Evolutionary conservation across 2,797 vertebrate genomes (phyloP).

Genomic region (Fistularia tabacaria): DNA sequence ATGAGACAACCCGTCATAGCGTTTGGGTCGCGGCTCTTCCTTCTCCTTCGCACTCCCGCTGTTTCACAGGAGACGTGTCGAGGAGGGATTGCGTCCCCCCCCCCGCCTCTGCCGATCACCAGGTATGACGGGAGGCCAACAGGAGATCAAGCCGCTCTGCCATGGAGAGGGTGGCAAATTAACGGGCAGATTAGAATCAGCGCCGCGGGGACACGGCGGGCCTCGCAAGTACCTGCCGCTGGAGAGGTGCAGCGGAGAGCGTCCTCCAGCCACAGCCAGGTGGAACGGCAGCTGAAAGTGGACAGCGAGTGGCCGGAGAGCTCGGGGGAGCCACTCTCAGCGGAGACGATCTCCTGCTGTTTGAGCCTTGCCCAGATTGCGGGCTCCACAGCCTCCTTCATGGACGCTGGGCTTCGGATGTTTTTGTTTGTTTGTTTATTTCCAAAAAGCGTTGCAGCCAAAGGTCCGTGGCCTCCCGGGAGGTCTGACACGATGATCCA

Average conservation of each 20-base stretch:
- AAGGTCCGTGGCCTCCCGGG: neutral
- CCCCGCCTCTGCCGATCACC: too few species aligned
- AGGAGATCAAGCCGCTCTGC: conserved; percentile 22
- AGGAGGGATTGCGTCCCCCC: too few species aligned
- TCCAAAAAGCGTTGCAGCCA: neutral
- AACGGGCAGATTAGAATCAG: conserved; percentile 30
- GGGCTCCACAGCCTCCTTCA: conserved; percentile 22
- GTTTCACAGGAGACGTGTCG: neutral
- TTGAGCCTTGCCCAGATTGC: conserved; percentile 17
- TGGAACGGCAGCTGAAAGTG: too few species aligned
- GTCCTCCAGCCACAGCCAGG: conserved; percentile 7
- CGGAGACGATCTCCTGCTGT: conserved; percentile 1
- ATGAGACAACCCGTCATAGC: too few species aligned
- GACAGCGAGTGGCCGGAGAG: conserved; percentile 2
- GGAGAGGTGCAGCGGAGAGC: conserved; percentile 10
- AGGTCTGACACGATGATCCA: too few species aligned
- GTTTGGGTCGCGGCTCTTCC: neutral
- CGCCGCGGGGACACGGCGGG: conserved; percentile 12
- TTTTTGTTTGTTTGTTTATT: neutral
- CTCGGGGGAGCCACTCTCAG: too few species aligned
- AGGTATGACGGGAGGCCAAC: conserved; percentile 27
- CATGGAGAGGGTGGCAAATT: conserved; percentile 28
- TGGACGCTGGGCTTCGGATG: neutral
- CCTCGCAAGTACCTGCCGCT: conserved; percentile 17
- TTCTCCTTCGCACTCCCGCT: neutral